These are phyloP conservation scores for Triplophysa siluroides DNA, from an alignment of 2,113 vertebrate species.

Conservation along the genomic window DNA sequence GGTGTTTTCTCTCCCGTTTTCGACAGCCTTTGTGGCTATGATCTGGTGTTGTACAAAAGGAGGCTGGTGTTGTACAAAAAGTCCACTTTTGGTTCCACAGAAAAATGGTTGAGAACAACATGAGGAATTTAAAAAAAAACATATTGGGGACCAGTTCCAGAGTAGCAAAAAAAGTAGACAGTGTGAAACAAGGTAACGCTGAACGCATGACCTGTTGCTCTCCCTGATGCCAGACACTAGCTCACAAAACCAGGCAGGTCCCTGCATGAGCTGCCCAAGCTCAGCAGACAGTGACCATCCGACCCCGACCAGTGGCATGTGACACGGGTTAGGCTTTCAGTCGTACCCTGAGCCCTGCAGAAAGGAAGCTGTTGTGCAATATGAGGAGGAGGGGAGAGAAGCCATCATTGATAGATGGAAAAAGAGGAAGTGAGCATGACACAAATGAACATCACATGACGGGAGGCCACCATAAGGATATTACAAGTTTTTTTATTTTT, in stretches of 20 bases:
- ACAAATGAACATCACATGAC: slow-evolving; percentile 70
- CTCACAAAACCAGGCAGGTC: slow-evolving; percentile 23
- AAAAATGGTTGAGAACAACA: no score
- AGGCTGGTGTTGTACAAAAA: no score
- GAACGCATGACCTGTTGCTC: slow-evolving; percentile 15
- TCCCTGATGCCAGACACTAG: slow-evolving; percentile 34
- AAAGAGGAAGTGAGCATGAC: slow-evolving; percentile 55
- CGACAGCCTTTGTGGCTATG: no score
- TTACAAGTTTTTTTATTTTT: slow-evolving; percentile 1
- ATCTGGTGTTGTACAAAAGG: no score
- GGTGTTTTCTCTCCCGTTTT: no score
- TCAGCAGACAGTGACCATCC: slow-evolving; percentile 43
- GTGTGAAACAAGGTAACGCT: not conserved
- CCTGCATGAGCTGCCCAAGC: slow-evolving; percentile 26
- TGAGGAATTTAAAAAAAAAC: no score
- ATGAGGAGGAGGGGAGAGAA: slow-evolving; percentile 52
- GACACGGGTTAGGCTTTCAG: slow-evolving; percentile 45
- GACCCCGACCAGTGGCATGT: slow-evolving; percentile 46
- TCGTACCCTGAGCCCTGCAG: slow-evolving; percentile 37
- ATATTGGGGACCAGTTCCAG: not conserved
- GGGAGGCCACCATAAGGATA: slow-evolving; percentile 41
- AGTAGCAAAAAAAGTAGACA: not conserved
- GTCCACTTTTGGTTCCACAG: no score
- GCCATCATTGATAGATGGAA: slow-evolving; percentile 44
- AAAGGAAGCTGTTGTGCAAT: slow-evolving; percentile 60